Conservation (phyloP, 1,140 invertebrate genomes). For the Orchesella cincta region DNA sequence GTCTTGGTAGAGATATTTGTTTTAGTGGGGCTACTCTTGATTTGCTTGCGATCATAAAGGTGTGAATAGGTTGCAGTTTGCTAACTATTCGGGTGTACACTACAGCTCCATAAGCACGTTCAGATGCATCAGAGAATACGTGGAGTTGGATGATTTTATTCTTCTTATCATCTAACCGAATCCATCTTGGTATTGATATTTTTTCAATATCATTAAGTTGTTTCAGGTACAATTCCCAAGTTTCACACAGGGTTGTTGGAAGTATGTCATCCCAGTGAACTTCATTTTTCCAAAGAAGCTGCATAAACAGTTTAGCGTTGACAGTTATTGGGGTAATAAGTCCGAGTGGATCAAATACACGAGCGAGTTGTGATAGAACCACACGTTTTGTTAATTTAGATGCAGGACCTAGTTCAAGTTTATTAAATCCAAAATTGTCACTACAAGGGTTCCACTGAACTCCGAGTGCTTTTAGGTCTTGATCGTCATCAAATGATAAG, state of each 20-base stretch:
- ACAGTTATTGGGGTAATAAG: slow-evolving; percentile 54
- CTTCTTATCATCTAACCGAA: slow-evolving; percentile 47
- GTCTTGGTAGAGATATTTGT: neutral
- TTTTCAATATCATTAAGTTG: slow-evolving; percentile 44
- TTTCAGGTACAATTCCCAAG: slow-evolving; percentile 46
- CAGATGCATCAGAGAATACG: neutral
- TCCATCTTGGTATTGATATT: slow-evolving; percentile 33
- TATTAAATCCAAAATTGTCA: neutral
- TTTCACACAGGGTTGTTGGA: slow-evolving; percentile 46
- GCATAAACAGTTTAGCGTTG: slow-evolving; percentile 56
- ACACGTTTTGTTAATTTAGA: neutral
- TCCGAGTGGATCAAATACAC: slow-evolving; percentile 58
- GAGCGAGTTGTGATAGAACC: slow-evolving; percentile 51
- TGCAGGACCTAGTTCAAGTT: neutral
- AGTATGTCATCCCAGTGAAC: slow-evolving; percentile 57
- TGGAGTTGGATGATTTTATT: neutral
- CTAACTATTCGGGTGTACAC: neutral
- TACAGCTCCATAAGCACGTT: neutral
- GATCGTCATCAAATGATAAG: neutral
- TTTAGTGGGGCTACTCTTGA: neutral
- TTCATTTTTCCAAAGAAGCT: slow-evolving; percentile 55
- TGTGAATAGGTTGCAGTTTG: neutral
- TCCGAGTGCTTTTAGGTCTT: neutral
- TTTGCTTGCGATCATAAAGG: neutral
- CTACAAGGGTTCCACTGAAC: neutral